Evolutionary conservation across 2,888 invertebrate genomes (phyloP), one percentile per base, ranked within the genome.

Genomic region (Drosophila emarginata): DNA sequence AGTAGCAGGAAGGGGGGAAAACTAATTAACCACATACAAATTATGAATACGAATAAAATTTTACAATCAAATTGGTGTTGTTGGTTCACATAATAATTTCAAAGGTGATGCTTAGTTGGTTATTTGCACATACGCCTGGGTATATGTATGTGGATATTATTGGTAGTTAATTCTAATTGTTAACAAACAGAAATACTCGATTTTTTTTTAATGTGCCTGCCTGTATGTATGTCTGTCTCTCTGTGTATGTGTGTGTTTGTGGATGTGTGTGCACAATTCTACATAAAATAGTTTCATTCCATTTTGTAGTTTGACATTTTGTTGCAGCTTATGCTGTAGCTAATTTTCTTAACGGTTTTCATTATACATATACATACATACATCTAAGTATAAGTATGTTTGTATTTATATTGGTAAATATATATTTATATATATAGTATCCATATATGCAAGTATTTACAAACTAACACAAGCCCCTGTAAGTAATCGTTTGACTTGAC

Each of bases 391-490:
- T 52, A 23, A 23, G 23, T 51, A 12, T 51, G 23, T 23, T 23
- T 51, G 12, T 51, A 51, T 23, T 21, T 51, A 26, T 15, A 40
- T 39, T 14, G 14, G 39, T 39, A 39, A 39, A 14, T 40, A 40
- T 40, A 9, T 40, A 15, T 39, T 14, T 70, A 72, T 26, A 12
- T 54, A 69, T 69, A 64, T 60, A 59, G 54, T 57, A 66, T 36
- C 36, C 56, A 45, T 66, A 62, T 64, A 78, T 70, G 85, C 65
- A 64, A 56, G 32, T 67, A 88, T 88, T 60, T 85, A 85, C 87
- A 87, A 76, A 67, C 79, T 88, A 85, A 87, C 89, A 85, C 80
- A 85, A 85, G 83, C 87, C 85, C 89, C 85, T 85, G 85, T 85
- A 85, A 87, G 79, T 88, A 87, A 87, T 81, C 82, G 65, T 85